phyloP scores from a whole-genome alignment of 1,140 invertebrate species.

The Laodelphax striatellus region DNA sequence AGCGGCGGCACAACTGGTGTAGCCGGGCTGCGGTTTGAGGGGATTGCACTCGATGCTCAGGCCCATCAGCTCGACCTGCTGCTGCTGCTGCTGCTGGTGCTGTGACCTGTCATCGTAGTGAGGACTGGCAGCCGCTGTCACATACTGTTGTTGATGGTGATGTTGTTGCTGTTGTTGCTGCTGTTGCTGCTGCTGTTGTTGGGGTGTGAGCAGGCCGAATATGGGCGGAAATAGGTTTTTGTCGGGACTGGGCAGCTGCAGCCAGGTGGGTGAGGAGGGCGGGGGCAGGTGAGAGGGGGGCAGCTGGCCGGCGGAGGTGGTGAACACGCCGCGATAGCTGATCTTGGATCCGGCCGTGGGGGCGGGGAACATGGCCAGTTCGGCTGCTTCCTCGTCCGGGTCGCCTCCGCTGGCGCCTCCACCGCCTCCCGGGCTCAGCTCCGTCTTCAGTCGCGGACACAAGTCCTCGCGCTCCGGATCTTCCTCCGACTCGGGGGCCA shows the following conservation, averaged over 20 bases:
- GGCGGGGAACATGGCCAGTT: slow-evolving; percentile 44
- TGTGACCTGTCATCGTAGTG: slow-evolving; percentile 41
- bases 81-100: slow-evolving; percentile 35
- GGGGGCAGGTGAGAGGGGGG: slow-evolving; percentile 30
- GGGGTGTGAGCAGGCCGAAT: slow-evolving; percentile 37
- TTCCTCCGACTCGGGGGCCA: slow-evolving; percentile 55
- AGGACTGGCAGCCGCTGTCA: slow-evolving; percentile 15
- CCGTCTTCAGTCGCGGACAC: slow-evolving; percentile 30
- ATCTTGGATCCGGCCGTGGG: slow-evolving; percentile 39
- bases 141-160: slow-evolving; percentile 23
- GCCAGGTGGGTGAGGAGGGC: slow-evolving; percentile 33
- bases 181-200: slow-evolving; percentile 33
- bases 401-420: slow-evolving; percentile 60
- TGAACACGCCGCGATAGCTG: slow-evolving; percentile 57
- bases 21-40: slow-evolving; percentile 30
- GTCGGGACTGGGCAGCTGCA: slow-evolving; percentile 49
- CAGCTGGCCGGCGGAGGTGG: slow-evolving; percentile 48
- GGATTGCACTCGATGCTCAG: slow-evolving; percentile 46
- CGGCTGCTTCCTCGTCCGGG: slow-evolving; percentile 35
- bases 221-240: slow-evolving; percentile 44
- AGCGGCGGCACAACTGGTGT: slow-evolving; percentile 9
- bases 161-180: slow-evolving; percentile 31
- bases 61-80: slow-evolving; percentile 45
- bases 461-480: slow-evolving; percentile 11
- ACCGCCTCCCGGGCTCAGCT: slow-evolving; percentile 40